Evolutionary conservation across 2,113 vertebrate genomes (phyloP).

Genomic region (Megaceryle torquata): DNA sequence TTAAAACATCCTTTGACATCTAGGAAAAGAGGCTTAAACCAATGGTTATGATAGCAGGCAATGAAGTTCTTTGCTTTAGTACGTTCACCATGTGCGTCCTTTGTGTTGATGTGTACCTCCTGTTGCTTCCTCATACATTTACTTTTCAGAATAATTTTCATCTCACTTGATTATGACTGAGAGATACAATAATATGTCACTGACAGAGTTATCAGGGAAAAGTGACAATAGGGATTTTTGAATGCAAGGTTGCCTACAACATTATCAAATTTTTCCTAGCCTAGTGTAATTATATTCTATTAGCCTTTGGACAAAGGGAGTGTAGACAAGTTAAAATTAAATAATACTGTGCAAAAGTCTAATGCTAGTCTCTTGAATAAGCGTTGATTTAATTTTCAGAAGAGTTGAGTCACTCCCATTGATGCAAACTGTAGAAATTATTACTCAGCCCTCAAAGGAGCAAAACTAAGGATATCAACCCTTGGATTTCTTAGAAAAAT

Average conservation of each 20-base stretch:
- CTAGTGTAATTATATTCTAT: constrained; percentile 18
- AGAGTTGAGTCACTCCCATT: background rate
- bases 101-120: background rate
- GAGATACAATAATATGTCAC: background rate
- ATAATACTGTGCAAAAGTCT: background rate
- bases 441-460: background rate
- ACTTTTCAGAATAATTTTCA: background rate
- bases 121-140: background rate
- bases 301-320: constrained; percentile 34
- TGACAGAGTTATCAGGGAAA: background rate
- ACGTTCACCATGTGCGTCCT: accelerated
- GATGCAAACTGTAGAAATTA: background rate
- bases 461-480: background rate
- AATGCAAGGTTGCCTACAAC: background rate
- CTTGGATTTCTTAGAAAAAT: background rate
- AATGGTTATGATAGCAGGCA: background rate
- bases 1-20: background rate
- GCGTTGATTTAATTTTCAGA: constrained; percentile 8
- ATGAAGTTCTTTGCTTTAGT: background rate
- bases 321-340: constrained; percentile 27
- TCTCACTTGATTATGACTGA: background rate
- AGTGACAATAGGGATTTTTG: constrained; percentile 1
- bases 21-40: background rate
- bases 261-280: constrained; percentile 21
- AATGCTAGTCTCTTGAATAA: background rate